phyloP scores from a whole-genome alignment of 2,113 vertebrate species.

The Eptatretus burgeri region DNA sequence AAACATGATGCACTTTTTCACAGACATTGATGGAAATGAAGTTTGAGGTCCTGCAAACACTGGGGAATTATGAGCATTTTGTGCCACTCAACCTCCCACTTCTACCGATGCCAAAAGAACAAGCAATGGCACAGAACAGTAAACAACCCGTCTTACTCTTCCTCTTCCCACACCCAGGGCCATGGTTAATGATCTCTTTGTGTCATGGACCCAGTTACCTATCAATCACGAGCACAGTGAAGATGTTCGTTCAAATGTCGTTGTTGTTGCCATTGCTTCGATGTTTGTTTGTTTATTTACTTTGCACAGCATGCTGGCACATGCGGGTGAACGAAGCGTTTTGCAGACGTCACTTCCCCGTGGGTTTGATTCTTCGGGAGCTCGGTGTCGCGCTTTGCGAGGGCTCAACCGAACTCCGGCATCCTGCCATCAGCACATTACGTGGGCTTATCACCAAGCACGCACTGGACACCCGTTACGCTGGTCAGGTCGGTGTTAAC shows the following conservation, averaged over 20 bases:
- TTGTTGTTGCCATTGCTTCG: neutral
- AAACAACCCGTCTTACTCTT: neutral
- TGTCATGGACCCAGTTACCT: neutral
- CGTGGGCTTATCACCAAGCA: slow-evolving; percentile 86
- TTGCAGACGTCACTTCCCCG: slow-evolving; percentile 69
- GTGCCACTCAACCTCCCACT: slow-evolving; percentile 86
- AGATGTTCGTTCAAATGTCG: neutral
- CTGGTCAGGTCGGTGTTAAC: slow-evolving; percentile 25
- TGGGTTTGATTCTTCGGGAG: slow-evolving; percentile 61
- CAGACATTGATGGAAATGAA: neutral
- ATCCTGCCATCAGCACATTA: slow-evolving; percentile 38
- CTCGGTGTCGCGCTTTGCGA: slow-evolving; percentile 45
- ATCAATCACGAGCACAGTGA: neutral
- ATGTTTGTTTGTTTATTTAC: too few relatives aligned
- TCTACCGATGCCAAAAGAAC: slow-evolving; percentile 56
- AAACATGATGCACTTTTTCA: neutral
- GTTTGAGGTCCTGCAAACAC: slow-evolving; percentile 56
- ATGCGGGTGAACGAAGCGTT: slow-evolving; percentile 72
- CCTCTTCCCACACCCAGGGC: neutral
- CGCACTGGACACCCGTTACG: slow-evolving; percentile 63
- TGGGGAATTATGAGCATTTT: slow-evolving; percentile 82
- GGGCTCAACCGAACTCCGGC: slow-evolving; percentile 38
- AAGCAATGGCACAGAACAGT: slow-evolving; percentile 59
- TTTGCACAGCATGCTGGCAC: slow-evolving; percentile 17
- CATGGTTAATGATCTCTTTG: neutral